Conservation (phyloP, 1,140 invertebrate species). For the Pseudobourletiella spinata region DNA sequence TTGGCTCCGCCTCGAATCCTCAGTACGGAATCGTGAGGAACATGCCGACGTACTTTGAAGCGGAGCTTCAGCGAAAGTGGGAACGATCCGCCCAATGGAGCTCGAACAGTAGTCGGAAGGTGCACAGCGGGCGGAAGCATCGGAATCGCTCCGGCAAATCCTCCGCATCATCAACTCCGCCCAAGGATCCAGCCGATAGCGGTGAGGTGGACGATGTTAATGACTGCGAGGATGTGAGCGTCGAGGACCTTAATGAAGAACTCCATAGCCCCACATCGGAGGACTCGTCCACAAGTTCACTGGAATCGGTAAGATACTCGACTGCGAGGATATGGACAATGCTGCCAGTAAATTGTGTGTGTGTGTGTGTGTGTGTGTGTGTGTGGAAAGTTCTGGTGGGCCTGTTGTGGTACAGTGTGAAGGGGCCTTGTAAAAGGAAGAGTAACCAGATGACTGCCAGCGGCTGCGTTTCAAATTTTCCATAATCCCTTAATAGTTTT, state of each 20-base stretch:
- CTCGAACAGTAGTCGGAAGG: conserved; percentile 13
- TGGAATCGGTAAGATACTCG: conserved; percentile 15
- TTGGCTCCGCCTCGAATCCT: conserved; percentile 4
- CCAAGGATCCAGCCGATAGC: neutral
- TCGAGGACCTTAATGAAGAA: neutral
- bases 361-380: no score
- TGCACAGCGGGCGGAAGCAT: neutral
- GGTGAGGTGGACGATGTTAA: neutral
- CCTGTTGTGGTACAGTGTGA: no score
- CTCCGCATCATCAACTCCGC: neutral
- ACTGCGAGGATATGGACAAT: no score
- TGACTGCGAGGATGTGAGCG: neutral
- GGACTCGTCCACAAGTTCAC: neutral
- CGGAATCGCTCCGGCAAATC: conserved; percentile 3
- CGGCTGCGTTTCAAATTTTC: no score
- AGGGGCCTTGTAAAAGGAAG: no score
- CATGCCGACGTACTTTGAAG: conserved; percentile 27
- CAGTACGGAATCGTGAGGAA: conserved; percentile 20
- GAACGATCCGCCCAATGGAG: conserved; percentile 30
- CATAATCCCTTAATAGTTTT: no score
- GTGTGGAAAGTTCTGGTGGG: no score
- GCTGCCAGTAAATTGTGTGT: no score
- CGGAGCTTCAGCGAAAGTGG: conserved; percentile 31
- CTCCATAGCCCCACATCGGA: conserved; percentile 2
- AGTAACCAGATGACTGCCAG: no score